Evolutionary conservation across 2,113 vertebrate species (phyloP).

Genomic region (Trematocara stigmaticum): DNA sequence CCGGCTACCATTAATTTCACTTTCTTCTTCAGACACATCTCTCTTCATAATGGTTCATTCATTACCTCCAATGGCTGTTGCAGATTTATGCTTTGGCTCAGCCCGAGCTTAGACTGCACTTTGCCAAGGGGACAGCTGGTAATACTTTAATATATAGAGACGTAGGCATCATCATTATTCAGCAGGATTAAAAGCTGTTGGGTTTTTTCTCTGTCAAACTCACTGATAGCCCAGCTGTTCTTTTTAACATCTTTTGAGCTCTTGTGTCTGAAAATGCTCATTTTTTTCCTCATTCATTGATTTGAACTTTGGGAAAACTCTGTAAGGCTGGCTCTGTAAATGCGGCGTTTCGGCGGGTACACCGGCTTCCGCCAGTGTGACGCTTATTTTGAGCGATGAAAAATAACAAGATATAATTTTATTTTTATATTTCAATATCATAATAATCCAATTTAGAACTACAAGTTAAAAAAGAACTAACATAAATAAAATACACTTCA

Average conservation of each 20-base stretch:
- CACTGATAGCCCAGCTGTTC: not conserved
- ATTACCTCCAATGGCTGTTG: slow-evolving; percentile 24
- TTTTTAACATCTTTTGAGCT: not conserved
- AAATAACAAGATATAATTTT: no score
- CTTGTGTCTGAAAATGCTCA: not conserved
- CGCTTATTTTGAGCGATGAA: no score
- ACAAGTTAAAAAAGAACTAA: no score
- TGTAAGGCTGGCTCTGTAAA: fast-evolving
- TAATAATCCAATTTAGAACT: no score
- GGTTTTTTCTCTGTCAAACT: fast-evolving
- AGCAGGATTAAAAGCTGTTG: slow-evolving; percentile 7
- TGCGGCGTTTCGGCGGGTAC: no score
- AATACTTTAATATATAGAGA: slow-evolving; percentile 31
- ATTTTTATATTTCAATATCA: no score
- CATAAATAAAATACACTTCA: no score
- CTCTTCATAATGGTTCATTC: slow-evolving; percentile 30
- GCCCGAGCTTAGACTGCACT: slow-evolving; percentile 4
- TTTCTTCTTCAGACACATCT: slow-evolving; percentile 15
- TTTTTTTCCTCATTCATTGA: not conserved
- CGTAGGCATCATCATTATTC: not conserved
- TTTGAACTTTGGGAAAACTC: not conserved
- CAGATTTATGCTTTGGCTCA: slow-evolving; percentile 41
- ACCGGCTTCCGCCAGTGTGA: no score
- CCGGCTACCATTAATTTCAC: slow-evolving; percentile 8
- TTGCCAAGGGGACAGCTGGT: slow-evolving; percentile 28